Conservation (phyloP, 2,797 vertebrate genomes). For the Mustela erminea region DNA sequence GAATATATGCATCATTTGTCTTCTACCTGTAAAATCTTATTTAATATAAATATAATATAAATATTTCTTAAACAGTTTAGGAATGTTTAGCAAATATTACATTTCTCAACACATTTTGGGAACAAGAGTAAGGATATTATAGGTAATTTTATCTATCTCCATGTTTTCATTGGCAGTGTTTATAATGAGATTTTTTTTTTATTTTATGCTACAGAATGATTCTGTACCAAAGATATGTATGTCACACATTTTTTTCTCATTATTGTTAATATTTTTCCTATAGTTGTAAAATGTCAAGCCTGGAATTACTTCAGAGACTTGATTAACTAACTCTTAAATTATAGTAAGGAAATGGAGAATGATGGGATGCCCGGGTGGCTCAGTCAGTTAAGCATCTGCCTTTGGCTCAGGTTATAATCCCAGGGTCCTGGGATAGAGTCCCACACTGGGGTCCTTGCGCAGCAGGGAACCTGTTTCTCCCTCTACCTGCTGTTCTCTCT, state of each 20-base stretch:
- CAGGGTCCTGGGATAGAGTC: no score
- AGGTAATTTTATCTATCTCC: neutral
- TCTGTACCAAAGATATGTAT: neutral
- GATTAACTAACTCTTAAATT: neutral
- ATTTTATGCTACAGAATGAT: neutral
- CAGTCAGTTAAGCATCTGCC: no score
- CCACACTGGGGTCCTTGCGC: no score
- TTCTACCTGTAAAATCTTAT: neutral
- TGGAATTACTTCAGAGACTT: neutral
- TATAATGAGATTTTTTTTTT: neutral
- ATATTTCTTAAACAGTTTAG: neutral
- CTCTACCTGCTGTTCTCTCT: no score
- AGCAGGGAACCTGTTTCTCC: no score
- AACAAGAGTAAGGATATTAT: neutral
- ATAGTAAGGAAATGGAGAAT: neutral
- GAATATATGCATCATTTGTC: neutral
- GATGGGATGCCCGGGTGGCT: no score
- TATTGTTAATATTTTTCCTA: neutral
- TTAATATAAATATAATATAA: neutral
- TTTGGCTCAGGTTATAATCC: no score
- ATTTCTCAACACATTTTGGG: neutral
- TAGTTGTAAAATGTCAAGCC: neutral
- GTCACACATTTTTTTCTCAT: neutral
- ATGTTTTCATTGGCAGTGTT: neutral
- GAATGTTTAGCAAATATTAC: neutral